Percentiles rank a stretch among this genome's conserved stretches.
These are phyloP conservation scores for Dasyornis broadbenti DNA, from an alignment of 2,113 vertebrate genomes.

Conservation along the genomic window DNA sequence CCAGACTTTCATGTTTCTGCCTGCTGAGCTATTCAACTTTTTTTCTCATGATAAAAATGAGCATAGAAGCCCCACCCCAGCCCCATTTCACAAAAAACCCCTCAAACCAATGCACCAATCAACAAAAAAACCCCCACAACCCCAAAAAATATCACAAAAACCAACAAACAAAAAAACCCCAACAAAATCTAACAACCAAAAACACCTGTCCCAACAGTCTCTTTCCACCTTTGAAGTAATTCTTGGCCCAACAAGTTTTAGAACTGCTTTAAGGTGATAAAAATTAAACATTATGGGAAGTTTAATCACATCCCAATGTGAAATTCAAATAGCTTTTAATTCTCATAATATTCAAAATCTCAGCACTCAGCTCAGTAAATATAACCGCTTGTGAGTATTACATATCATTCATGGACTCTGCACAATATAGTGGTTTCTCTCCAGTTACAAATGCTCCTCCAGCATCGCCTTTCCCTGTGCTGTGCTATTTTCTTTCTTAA, in stretches of 20 bases:
- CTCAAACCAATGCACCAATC: fast-evolving
- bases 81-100: neutral
- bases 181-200: neutral
- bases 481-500: neutral
- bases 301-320: neutral
- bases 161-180: too few species aligned
- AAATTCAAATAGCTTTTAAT: neutral
- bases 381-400: neutral
- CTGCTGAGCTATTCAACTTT: neutral
- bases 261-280: neutral
- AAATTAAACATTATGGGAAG: neutral
- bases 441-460: neutral
- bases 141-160: too few species aligned
- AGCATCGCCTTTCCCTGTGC: neutral
- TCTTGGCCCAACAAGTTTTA: neutral
- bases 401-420: neutral
- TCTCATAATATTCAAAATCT: neutral
- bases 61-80: fast-evolving
- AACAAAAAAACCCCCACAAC: neutral
- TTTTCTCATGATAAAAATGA: neutral
- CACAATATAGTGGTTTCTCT: neutral
- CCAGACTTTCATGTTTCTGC: neutral
- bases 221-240: neutral
- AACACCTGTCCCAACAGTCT: fast-evolving
- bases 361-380: neutral